Conservation (phyloP, 2,797 vertebrate species). For the Numenius phaeopus region DNA sequence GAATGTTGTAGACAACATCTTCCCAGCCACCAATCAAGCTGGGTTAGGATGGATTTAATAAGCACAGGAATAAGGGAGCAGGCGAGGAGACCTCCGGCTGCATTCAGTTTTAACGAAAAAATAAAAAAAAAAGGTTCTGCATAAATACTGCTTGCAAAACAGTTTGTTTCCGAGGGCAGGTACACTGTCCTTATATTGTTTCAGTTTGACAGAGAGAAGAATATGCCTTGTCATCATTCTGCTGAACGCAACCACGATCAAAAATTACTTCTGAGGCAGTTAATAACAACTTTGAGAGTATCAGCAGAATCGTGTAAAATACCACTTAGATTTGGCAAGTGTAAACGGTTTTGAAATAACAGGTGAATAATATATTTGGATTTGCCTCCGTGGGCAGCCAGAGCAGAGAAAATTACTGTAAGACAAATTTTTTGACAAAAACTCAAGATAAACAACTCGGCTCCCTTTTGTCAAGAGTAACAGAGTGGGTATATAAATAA, state of each 20-base stretch:
- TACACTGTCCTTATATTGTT: background rate
- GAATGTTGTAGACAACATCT: background rate
- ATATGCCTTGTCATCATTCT: constrained; percentile 59
- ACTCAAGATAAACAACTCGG: constrained; percentile 51
- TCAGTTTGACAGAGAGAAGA: constrained; percentile 32
- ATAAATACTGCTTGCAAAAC: background rate
- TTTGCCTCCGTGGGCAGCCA: constrained; percentile 46
- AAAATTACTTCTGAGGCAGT: constrained; percentile 57
- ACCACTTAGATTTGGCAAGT: constrained; percentile 52
- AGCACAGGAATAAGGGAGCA: background rate
- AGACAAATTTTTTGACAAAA: constrained; percentile 48
- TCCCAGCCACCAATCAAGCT: background rate
- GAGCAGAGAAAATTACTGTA: constrained; percentile 62
- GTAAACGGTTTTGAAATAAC: constrained; percentile 64
- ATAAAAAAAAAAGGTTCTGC: background rate
- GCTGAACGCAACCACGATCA: constrained; percentile 54
- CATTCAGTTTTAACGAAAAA: background rate
- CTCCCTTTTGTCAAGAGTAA: constrained; percentile 51
- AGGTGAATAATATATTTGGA: constrained; percentile 64
- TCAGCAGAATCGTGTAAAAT: constrained; percentile 58
- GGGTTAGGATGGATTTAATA: background rate
- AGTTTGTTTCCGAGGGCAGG: background rate
- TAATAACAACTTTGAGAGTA: constrained; percentile 68
- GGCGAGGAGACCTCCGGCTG: background rate
- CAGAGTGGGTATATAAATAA: constrained; percentile 58